Percentiles rank a stretch among this genome's conserved stretches.
These are phyloP conservation scores for Meda fulgida DNA, from an alignment of 2,797 vertebrate genomes.

Conservation along the genomic window DNA sequence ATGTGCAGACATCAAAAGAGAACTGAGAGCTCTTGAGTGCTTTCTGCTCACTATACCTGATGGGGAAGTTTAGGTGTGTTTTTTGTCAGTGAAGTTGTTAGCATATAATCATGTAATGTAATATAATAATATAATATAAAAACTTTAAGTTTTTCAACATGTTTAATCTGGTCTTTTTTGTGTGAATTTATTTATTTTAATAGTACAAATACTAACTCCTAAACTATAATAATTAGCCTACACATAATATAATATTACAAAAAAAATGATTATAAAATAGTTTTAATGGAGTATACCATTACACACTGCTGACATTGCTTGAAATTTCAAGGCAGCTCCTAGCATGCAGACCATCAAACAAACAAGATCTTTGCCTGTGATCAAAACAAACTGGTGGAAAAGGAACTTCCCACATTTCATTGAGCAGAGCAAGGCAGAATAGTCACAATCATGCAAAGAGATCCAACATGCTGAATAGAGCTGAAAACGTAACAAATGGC, in stretches of 20 bases:
- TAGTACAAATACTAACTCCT: neutral
- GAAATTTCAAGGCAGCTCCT: neutral
- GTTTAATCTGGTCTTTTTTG: neutral
- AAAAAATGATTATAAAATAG: neutral
- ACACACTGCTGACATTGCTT: neutral
- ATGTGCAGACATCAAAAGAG: neutral
- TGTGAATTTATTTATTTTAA: neutral
- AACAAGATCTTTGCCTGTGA: neutral
- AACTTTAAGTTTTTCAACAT: no score
- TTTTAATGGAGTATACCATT: neutral
- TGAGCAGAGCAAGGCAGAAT: neutral
- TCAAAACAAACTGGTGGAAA: neutral
- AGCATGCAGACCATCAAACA: neutral
- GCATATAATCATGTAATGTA: neutral
- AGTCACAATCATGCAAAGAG: neutral
- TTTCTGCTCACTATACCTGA: neutral
- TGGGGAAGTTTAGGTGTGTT: conserved; percentile 2
- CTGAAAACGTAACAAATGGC: neutral
- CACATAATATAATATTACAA: neutral
- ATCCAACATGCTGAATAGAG: neutral
- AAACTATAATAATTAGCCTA: neutral
- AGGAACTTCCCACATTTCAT: neutral
- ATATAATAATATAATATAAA: neutral
- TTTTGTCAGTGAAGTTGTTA: neutral
- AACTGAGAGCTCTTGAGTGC: neutral